Evolutionary conservation across 2,888 invertebrate genomes (phyloP), one percentile per base, ranked within the genome.

Genomic region (Pristionchus mayeri): DNA sequence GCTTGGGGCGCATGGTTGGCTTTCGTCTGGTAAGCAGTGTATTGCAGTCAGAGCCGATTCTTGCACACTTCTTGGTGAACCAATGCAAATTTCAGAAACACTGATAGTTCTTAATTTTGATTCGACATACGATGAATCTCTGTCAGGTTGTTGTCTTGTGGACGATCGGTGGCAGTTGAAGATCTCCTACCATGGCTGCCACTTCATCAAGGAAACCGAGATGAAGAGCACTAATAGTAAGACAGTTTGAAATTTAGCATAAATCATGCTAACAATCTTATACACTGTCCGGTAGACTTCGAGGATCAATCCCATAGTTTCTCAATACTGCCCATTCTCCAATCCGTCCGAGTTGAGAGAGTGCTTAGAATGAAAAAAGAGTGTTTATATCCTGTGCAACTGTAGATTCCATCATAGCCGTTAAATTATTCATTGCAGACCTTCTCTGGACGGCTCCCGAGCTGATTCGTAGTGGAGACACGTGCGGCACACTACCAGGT

Each of bases 1-100:
- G 9, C 85, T 92, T n/a, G 90, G 88, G 21, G 86, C 87, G 18
- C 89, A 89, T 60, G 92, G 92, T 11, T 88, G 85, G 85, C 82
- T 88, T 3, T 86, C 86, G 2, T 88, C 82, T 30, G 67, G 63
- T 37, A 7, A 9, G 54, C 3, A 44, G n/a, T n/a, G n/a, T n/a
- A n/a, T n/a, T n/a, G n/a, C n/a, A n/a, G n/a, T 27, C 27, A 57
- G 57, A 3, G 3, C 11, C 24, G 2, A 18, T 50, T 21, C 57
- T 57, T n/a, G n/a, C n/a, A n/a, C n/a, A n/a, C n/a, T n/a, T n/a
- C n/a, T n/a, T n/a, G n/a, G n/a, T n/a, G n/a, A n/a, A n/a, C n/a
- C n/a, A n/a, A n/a, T n/a, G n/a, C n/a, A n/a, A n/a, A n/a, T n/a
- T n/a, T n/a, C n/a, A n/a, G n/a, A 16, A 54, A 18, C 54, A 54